Evolutionary conservation across 2,888 invertebrate species (phyloP).

Genomic region (Uropetala carovei): DNA sequence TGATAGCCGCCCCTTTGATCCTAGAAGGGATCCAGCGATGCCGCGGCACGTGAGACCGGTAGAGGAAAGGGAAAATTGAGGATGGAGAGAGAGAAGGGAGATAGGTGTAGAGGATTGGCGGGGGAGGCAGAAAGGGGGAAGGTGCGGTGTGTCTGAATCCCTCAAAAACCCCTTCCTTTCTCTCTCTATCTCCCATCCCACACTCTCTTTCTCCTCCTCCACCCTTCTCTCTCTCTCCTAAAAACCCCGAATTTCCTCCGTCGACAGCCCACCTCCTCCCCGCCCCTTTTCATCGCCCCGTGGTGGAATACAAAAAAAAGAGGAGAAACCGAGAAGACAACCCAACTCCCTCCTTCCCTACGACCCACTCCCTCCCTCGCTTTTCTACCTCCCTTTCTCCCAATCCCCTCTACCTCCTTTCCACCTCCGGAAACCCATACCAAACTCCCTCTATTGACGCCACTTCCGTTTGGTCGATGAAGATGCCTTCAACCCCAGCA

Average conservation of each 20-base stretch:
- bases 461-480: constrained; percentile 48
- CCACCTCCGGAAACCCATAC: not conserved
- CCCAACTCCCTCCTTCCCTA: too few relatives aligned
- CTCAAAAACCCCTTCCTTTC: not conserved
- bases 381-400: not conserved
- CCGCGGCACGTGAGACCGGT: constrained; percentile 16
- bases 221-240: not conserved
- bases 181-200: not conserved
- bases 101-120: not conserved
- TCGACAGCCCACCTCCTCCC: not conserved
- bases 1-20: constrained; percentile 57
- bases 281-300: not conserved
- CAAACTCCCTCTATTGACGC: not conserved
- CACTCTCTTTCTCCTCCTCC: not conserved
- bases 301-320: too few relatives aligned
- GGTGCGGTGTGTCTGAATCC: not conserved
- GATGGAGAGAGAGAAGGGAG: not conserved
- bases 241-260: not conserved
- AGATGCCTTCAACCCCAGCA: constrained; percentile 33
- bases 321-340: too few relatives aligned
- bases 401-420: not conserved
- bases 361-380: not conserved
- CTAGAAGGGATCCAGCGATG: not conserved
- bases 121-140: not conserved
- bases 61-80: not conserved